These are phyloP conservation scores for Numenius arquata DNA, from an alignment of 2,113 vertebrate species.

Conservation along the genomic window DNA sequence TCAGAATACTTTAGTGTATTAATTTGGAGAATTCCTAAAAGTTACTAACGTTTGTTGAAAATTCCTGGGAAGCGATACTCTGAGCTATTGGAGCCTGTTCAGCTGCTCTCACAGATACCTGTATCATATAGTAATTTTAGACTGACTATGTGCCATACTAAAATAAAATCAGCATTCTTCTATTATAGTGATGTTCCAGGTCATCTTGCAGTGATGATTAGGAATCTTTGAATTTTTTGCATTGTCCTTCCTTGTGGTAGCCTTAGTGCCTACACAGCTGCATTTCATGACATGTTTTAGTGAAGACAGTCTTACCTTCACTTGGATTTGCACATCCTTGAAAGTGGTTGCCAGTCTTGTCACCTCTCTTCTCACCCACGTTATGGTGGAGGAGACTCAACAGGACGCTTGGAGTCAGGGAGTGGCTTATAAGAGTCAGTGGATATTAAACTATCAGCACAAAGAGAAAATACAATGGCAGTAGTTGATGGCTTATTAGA, in stretches of 20 bases:
- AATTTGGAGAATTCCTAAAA: background rate
- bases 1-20: background rate
- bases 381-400: background rate
- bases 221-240: background rate
- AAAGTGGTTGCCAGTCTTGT: background rate
- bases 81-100: background rate
- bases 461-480: background rate
- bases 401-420: background rate
- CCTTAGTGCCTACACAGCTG: background rate
- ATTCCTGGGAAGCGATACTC: background rate
- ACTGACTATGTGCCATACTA: background rate
- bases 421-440: background rate
- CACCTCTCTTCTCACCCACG: background rate
- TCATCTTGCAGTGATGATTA: background rate
- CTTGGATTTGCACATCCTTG: background rate
- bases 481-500: background rate
- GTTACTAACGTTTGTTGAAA: background rate
- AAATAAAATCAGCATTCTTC: background rate
- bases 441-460: background rate
- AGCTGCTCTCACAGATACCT: background rate
- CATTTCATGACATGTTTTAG: accelerated
- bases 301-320: background rate
- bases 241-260: background rate
- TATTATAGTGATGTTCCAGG: background rate
- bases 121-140: background rate